Conservation (phyloP, 2,888 invertebrate species). For the Mythimna albipuncta region DNA sequence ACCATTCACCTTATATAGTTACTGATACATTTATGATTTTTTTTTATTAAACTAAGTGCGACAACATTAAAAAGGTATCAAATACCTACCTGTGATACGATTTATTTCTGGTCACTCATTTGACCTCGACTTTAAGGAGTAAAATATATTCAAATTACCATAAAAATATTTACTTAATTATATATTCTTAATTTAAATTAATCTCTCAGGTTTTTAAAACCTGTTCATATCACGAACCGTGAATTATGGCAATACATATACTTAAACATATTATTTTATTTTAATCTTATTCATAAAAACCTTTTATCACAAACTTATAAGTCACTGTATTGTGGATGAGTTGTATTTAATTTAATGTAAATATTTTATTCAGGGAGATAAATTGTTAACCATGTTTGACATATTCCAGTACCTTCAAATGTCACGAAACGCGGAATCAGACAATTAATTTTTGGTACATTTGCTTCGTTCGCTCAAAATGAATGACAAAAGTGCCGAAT, state of each 20-base stretch:
- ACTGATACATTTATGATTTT: no score
- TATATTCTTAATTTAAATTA: slow-evolving; percentile 28
- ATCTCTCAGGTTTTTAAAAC: slow-evolving; percentile 33
- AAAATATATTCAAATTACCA: slow-evolving; percentile 3
- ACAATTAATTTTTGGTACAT: no score
- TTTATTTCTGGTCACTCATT: no score
- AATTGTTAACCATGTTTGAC: no score
- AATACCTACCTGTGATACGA: no score
- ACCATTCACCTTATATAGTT: no score
- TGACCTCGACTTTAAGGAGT: not conserved
- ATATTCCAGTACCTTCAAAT: no score
- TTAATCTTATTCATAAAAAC: slow-evolving; percentile 2
- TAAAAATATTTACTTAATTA: not conserved
- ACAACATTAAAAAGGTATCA: no score
- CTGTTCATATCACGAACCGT: slow-evolving; percentile 8
- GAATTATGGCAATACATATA: slow-evolving; percentile 1
- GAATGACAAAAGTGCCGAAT: no score
- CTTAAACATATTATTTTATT: not conserved
- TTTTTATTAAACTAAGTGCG: no score
- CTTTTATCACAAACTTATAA: slow-evolving; percentile 5
- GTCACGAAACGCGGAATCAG: not conserved
- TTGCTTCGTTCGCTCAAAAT: no score
- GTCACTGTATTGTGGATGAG: not conserved
- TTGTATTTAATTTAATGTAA: not conserved
- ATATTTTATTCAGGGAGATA: not conserved